A percentile compares a stretch with the other conserved stretches of the same genome.
Evolutionary conservation across 2,888 invertebrate genomes (phyloP).

Genomic region (Eueremaeus valkanovi): DNA sequence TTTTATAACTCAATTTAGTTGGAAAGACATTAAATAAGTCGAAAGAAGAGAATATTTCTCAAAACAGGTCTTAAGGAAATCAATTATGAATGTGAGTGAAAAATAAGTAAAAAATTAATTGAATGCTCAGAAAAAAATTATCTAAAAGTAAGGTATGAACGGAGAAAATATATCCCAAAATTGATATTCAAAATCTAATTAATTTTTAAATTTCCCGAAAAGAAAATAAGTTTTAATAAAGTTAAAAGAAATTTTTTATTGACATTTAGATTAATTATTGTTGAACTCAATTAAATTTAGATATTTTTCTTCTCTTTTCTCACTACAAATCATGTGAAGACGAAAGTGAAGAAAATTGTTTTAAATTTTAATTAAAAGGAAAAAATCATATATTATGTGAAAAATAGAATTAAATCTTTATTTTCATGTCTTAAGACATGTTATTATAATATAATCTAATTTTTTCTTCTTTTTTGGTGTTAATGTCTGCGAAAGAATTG

Average conservation of each 20-base stretch:
- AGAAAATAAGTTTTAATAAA: no score
- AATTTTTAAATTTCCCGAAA: no score
- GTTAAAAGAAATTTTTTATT: no score
- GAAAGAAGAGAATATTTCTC: background rate
- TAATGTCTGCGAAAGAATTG: background rate
- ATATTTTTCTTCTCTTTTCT: no score
- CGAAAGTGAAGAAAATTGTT: no score
- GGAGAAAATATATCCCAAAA: background rate
- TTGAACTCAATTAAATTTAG: no score
- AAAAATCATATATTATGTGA: no score
- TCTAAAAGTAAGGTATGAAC: background rate
- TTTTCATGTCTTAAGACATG: background rate
- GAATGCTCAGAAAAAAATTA: background rate
- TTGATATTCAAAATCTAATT: background rate
- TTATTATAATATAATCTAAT: background rate
- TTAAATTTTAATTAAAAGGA: no score
- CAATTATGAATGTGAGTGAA: background rate
- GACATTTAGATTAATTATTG: no score
- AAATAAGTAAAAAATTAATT: background rate
- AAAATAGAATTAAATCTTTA: background rate
- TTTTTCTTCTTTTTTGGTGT: conserved; percentile 16
- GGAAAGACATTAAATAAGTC: background rate
- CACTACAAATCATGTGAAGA: no score
- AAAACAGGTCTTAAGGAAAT: conserved; percentile 30
- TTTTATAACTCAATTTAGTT: conserved; percentile 29